Conservation (phyloP, 2,797 vertebrate species). For the Syngnathus acus region DNA sequence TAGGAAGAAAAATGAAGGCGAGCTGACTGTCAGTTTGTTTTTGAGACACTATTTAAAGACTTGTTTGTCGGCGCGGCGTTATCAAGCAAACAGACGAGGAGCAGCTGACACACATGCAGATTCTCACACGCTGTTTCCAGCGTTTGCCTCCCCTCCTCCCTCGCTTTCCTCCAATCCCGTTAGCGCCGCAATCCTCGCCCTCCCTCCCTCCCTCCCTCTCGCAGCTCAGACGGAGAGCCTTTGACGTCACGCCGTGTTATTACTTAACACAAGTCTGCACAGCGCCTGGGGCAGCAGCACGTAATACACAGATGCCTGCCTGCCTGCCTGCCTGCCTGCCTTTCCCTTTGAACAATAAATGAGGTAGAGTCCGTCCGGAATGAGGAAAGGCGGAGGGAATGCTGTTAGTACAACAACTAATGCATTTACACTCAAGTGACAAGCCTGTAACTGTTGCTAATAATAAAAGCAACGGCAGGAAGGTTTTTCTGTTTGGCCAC, state of each 20-base stretch:
- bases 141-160: constrained; percentile 23
- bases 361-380: constrained; percentile 31
- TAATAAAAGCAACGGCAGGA: not conserved
- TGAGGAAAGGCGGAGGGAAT: constrained; percentile 15
- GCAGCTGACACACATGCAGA: constrained; percentile 24
- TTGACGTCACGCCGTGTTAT: constrained; percentile 70
- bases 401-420: constrained; percentile 3
- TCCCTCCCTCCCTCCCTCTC: constrained; percentile 11
- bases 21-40: constrained; percentile 1
- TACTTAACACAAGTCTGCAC: constrained; percentile 68
- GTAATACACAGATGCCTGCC: constrained; percentile 61
- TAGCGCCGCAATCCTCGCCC: constrained; percentile 15
- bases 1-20: not conserved
- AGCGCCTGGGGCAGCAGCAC: constrained; percentile 58
- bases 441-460: not conserved
- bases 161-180: constrained; percentile 12
- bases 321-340: constrained; percentile 21
- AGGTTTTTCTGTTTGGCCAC: not conserved
- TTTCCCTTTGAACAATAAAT: constrained; percentile 56
- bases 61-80: constrained; percentile 4
- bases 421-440: constrained; percentile 6
- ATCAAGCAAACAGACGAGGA: constrained; percentile 15
- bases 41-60: not conserved
- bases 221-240: constrained; percentile 55
- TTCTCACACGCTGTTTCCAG: constrained; percentile 39